Conservation (phyloP, 2,888 invertebrate species). For the Criorhina ranunculi region DNA sequence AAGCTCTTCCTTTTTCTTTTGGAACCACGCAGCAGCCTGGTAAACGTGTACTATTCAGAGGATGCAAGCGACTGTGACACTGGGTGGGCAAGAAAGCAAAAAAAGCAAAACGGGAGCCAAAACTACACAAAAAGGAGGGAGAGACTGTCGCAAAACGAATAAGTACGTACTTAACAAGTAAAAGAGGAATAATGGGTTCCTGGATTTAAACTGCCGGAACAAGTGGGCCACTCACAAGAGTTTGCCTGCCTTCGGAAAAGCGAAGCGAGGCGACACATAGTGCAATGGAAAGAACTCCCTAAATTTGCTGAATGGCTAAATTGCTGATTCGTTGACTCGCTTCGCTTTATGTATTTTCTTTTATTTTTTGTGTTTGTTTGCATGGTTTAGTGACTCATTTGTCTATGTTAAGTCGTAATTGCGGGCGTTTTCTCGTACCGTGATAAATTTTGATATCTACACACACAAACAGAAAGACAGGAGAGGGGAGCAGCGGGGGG, state of each 20-base stretch:
- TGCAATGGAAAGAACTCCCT: conserved; percentile 8
- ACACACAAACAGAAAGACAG: no score
- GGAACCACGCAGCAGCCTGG: conserved; percentile 29
- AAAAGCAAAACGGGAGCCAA: conserved; percentile 17
- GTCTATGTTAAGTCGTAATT: conserved; percentile 69
- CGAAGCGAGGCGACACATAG: neutral
- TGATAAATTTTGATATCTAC: conserved; percentile 51
- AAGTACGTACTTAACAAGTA: conserved; percentile 67
- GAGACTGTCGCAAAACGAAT: conserved; percentile 59
- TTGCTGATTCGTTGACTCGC: conserved; percentile 42
- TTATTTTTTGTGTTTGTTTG: conserved; percentile 16
- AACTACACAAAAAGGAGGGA: conserved; percentile 25
- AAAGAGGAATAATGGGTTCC: conserved; percentile 62
- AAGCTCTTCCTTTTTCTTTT: conserved; percentile 46
- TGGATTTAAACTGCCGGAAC: conserved; percentile 59
- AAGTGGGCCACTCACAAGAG: conserved; percentile 49
- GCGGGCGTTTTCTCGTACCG: conserved; percentile 52
- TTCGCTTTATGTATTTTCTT: conserved; percentile 28
- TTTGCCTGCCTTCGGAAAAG: neutral
- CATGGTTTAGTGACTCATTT: conserved; percentile 56
- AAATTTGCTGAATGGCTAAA: conserved; percentile 64
- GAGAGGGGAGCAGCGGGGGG: neutral
- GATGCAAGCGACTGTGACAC: conserved; percentile 60
- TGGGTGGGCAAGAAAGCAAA: neutral
- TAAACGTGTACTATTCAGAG: conserved; percentile 56